Evolutionary conservation across 2,888 invertebrate species (phyloP).

Genomic region (Eristalis pertinax): DNA sequence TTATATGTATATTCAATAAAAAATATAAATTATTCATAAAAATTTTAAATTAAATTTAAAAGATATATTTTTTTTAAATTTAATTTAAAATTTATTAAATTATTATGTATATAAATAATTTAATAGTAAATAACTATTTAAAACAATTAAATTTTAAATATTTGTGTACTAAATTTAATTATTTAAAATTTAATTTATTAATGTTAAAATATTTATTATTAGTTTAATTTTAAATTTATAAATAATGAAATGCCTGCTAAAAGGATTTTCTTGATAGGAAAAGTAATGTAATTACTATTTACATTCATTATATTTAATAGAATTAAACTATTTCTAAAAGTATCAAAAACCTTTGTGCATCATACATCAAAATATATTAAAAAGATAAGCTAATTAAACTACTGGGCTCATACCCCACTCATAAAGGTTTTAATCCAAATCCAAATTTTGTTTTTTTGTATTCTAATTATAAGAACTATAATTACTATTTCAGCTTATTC

Average conservation of each 20-base stretch:
- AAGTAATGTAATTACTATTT: conserved; percentile 81
- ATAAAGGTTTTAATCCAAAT: conserved; percentile 82
- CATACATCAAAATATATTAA: conserved; percentile 84
- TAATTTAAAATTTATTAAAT: conserved; percentile 73
- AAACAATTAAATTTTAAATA: conserved; percentile 15
- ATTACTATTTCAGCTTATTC: conserved; percentile 82
- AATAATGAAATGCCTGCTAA: conserved; percentile 77
- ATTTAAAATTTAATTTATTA: conserved; percentile 26
- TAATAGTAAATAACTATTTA: conserved; percentile 45
- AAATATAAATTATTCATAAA: too few species aligned
- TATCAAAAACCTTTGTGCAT: conserved; percentile 85
- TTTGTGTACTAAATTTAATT: conserved; percentile 25
- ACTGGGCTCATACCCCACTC: conserved; percentile 82
- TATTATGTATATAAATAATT: conserved; percentile 51
- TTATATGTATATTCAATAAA: too few species aligned
- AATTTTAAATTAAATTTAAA: too few species aligned
- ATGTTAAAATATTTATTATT: conserved; percentile 65
- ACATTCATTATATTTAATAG: conserved; percentile 82
- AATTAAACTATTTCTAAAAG: conserved; percentile 85
- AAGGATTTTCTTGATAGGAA: conserved; percentile 86
- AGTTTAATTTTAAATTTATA: conserved; percentile 43
- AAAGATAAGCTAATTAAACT: conserved; percentile 84
- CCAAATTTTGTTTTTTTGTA: conserved; percentile 83
- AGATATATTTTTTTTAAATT: too few species aligned
- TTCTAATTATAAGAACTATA: too few species aligned